A percentile compares a stretch with the other conserved stretches of the same genome.
phyloP scores from a whole-genome alignment of 1,140 invertebrate genomes.

The Cydia fagiglandana region DNA sequence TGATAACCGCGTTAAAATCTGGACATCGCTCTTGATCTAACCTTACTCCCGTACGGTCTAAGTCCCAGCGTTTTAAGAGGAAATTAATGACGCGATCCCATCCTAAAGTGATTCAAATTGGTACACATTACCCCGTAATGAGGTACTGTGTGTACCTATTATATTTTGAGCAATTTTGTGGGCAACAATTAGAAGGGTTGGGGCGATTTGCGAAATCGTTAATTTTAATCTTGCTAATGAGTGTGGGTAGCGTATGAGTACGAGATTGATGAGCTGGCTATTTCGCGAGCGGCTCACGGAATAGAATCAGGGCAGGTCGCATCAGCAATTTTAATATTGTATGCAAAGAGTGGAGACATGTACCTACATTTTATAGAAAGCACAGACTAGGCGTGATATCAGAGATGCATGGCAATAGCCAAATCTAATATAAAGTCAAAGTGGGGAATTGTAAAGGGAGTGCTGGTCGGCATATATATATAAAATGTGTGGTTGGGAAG shows the following conservation, averaged over 20 bases:
- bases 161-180: constrained; percentile 5
- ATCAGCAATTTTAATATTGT: background rate
- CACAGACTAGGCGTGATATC: too few relatives aligned
- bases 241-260: background rate
- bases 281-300: background rate
- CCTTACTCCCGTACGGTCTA: background rate
- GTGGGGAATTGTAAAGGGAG: too few relatives aligned
- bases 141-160: constrained; percentile 6
- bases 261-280: background rate
- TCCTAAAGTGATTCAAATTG: constrained; percentile 13
- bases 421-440: too few relatives aligned
- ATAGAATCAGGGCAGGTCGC: background rate
- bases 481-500: too few relatives aligned
- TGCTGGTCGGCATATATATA: too few relatives aligned
- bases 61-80: background rate
- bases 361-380: too few relatives aligned
- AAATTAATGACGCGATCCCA: background rate
- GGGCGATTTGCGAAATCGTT: constrained; percentile 1
- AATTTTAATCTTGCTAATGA: constrained; percentile 17
- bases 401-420: too few relatives aligned
- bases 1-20: too few relatives aligned
- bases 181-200: background rate
- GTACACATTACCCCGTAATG: background rate
- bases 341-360: background rate
- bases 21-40: background rate